Conservation (phyloP, 2,113 vertebrate genomes). For the Thermophis baileyi region DNA sequence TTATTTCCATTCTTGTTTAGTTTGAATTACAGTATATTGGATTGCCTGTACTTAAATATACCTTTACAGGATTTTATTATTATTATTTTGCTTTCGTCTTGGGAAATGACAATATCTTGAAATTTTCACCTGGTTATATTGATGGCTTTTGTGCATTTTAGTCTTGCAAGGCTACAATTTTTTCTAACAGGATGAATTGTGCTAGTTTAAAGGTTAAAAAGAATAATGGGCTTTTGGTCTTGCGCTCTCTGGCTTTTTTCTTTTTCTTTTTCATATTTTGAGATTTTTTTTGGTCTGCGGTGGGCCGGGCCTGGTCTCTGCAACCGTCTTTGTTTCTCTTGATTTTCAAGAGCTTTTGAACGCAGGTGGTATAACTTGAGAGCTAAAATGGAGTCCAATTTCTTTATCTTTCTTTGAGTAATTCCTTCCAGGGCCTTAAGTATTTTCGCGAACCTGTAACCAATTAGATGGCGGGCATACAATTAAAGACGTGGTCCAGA, state of each 20-base stretch:
- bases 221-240: neutral
- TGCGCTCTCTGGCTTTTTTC: neutral
- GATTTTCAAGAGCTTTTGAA: slow-evolving; percentile 46
- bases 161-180: neutral
- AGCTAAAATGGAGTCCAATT: slow-evolving; percentile 35
- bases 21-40: slow-evolving; percentile 51
- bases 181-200: slow-evolving; percentile 5
- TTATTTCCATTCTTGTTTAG: slow-evolving; percentile 43
- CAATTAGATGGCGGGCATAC: slow-evolving; percentile 42
- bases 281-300: slow-evolving; percentile 58
- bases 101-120: neutral
- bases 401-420: slow-evolving; percentile 42
- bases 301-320: slow-evolving; percentile 30
- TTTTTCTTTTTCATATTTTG: slow-evolving; percentile 46
- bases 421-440: slow-evolving; percentile 45
- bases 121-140: neutral
- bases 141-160: neutral
- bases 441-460: slow-evolving; percentile 47
- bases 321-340: slow-evolving; percentile 57
- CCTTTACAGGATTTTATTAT: neutral
- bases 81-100: slow-evolving; percentile 37
- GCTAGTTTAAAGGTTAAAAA: slow-evolving; percentile 22
- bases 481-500: slow-evolving; percentile 28
- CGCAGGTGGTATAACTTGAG: slow-evolving; percentile 22
- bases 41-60: slow-evolving; percentile 53